These are phyloP conservation scores for Zoroaster sp. DNA, from an alignment of 53 echinoderm and acorn worm genomes.

Conservation along the genomic window DNA sequence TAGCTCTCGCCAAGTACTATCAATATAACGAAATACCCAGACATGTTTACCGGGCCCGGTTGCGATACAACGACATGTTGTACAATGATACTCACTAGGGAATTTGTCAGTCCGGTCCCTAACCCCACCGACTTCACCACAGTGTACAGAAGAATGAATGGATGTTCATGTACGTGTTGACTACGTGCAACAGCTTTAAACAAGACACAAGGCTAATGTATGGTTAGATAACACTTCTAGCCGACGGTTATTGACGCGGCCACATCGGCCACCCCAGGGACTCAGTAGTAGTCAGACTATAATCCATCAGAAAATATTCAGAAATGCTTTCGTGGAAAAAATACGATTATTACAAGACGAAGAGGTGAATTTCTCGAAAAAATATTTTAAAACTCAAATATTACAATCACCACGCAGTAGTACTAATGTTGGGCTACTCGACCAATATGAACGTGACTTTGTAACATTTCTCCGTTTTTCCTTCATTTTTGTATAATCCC, in stretches of 20 bases:
- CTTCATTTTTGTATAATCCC: too few species aligned
- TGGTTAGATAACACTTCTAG: neutral
- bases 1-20: slow-evolving; percentile 2
- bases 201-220: neutral
- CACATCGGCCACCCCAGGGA: neutral
- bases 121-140: neutral
- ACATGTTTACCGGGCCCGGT: slow-evolving; percentile 32
- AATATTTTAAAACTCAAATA: too few species aligned
- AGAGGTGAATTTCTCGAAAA: too few species aligned
- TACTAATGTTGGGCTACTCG: too few species aligned
- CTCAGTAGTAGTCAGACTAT: neutral
- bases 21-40: neutral
- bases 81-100: neutral
- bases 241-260: neutral
- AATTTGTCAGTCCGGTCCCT: neutral
- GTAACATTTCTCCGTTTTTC: too few species aligned
- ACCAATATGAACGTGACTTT: too few species aligned
- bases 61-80: neutral
- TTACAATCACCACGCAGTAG: too few species aligned
- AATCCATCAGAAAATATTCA: neutral
- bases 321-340: neutral
- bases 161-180: neutral
- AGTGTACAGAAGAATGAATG: neutral
- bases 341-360: too few species aligned
- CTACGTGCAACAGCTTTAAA: neutral